Evolutionary conservation across 2,113 vertebrate genomes (phyloP).

Genomic region (Anolis sagrei): DNA sequence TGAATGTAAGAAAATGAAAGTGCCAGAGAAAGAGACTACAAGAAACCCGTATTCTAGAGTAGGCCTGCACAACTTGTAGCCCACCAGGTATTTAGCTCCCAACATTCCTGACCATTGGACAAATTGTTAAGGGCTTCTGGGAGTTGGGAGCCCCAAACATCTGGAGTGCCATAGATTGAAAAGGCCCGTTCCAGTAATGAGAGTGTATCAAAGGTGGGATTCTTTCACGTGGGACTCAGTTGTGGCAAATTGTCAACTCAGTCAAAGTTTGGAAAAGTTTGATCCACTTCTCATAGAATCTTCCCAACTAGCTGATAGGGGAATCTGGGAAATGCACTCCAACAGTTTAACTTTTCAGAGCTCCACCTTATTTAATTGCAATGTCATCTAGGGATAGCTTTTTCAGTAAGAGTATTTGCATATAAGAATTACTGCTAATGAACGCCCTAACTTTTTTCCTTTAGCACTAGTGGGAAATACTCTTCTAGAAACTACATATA

Average conservation of each 20-base stretch:
- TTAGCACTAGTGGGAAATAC: conserved; percentile 39
- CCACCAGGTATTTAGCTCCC: no score
- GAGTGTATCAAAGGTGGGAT: neutral
- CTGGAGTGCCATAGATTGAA: no score
- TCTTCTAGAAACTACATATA: conserved; percentile 22
- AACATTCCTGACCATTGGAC: no score
- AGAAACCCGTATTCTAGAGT: neutral
- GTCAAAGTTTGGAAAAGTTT: neutral
- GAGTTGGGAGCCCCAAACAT: no score
- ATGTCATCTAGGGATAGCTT: neutral
- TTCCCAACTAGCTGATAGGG: no score
- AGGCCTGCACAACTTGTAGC: no score
- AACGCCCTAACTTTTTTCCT: conserved; percentile 21
- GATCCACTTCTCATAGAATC: no score
- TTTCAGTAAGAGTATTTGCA: conserved; percentile 21
- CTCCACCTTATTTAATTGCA: neutral
- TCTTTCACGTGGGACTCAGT: neutral
- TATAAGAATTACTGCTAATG: neutral
- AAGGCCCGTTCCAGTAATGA: no score
- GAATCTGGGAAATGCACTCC: no score
- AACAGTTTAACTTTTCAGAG: no score
- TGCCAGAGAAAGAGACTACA: neutral
- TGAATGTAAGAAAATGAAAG: neutral
- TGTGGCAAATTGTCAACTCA: neutral
- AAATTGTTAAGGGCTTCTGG: no score